Base-by-base conservation (phyloP, 2,888 invertebrate species). In the Trissoscelio sp. region DNA sequence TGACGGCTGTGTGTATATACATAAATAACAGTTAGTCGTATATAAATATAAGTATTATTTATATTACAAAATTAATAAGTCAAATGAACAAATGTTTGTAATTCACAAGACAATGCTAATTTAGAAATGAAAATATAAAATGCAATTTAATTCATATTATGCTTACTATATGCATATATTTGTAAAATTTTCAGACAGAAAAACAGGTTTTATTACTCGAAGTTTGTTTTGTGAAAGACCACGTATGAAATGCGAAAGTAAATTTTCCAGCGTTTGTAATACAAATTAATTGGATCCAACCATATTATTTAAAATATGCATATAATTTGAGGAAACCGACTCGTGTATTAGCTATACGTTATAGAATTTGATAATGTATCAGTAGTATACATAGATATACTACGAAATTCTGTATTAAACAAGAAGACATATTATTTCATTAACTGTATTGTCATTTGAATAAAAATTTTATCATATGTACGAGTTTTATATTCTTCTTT, bases 381-480 rank as follows among this genome's bases (percentile, higher is more conserved):
- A 31, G 42, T 42, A 51, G 34, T 37, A 55, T 69, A 60, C 51
- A 9, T 69, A 42, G 66, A 60, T 69, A 77, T 69, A 69, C 60
- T 44, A 51, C 22, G 3, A 60, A 60, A 60, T 72, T 55, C 16
- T 51, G 34, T 51, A 51, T 53, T 37, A 14, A 53, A 48, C 0
- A 53, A 9, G n/a, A 69, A 5, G 28, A 18, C n/a, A 44, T 37
- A 77, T 75, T 51, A 79, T 79, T 79, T 73, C 31, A 67, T 53
- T 62, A 79, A 18, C 48, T 73, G 60, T 73, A 73, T 28, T 79
- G 58, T 66, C 51, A 60, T 44, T 79, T 73, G 48, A 74, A 79
- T 79, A 79, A 73, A 79, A 57, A 79, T 66, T 72, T 79, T 79
- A 48, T 79, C 60, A 53, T 58, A 48, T 48, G 31, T 53, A 51